Percentiles rank a stretch among this genome's conserved stretches.
These are phyloP conservation scores for Ectropis grisescens DNA, from an alignment of 1,140 invertebrate species.

Conservation along the genomic window DNA sequence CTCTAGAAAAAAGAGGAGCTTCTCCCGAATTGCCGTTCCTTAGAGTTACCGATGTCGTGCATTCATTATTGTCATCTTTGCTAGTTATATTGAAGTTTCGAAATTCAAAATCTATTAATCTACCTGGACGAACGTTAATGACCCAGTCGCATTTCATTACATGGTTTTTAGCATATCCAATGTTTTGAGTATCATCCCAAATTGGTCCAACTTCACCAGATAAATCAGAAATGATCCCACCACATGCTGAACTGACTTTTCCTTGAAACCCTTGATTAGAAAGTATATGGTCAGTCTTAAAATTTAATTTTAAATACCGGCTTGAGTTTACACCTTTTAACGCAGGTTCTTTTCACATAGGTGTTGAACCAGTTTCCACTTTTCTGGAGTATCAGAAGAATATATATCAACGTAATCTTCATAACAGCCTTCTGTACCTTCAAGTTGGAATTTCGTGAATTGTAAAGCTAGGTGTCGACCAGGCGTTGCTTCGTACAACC, in stretches of 20 bases:
- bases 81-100: conserved; percentile 71
- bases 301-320: conserved; percentile 49
- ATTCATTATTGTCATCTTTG: conserved; percentile 51
- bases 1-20: conserved; percentile 82
- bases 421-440: conserved; percentile 69
- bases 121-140: conserved; percentile 78
- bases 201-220: conserved; percentile 45
- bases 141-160: conserved; percentile 76
- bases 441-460: conserved; percentile 72
- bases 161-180: conserved; percentile 1
- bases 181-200: conserved; percentile 23
- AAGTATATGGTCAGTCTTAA: conserved; percentile 46
- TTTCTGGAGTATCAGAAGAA: conserved; percentile 36
- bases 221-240: conserved; percentile 64
- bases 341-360: conserved; percentile 69
- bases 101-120: conserved; percentile 77
- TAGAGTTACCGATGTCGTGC: conserved; percentile 74
- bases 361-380: conserved; percentile 63
- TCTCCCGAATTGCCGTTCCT: conserved; percentile 79
- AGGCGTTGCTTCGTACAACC: conserved; percentile 75
- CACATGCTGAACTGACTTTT: conserved; percentile 66
- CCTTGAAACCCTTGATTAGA: conserved; percentile 36
- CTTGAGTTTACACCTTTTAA: conserved; percentile 31
- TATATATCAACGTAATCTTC: conserved; percentile 74
- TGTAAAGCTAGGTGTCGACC: conserved; percentile 72